Percentiles rank a stretch among this genome's conserved stretches.
These are phyloP conservation scores for Sphenodon punctatus DNA, from an alignment of 2,797 vertebrate species.

Conservation along the genomic window DNA sequence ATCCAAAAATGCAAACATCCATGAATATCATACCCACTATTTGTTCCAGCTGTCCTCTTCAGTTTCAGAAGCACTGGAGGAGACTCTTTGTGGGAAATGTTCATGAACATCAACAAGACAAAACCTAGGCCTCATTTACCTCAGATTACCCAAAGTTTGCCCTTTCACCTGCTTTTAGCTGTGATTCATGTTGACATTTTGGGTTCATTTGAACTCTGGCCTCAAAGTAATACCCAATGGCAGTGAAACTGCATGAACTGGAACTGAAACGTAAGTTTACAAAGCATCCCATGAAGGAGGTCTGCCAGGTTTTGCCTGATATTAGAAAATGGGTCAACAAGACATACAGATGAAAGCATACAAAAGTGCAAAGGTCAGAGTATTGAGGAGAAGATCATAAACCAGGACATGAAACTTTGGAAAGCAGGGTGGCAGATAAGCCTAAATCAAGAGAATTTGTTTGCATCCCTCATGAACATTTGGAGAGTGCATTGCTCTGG, in stretches of 20 bases:
- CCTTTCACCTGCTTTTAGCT: not conserved
- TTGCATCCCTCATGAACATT: not conserved
- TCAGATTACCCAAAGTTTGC: not conserved
- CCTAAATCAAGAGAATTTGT: conserved; percentile 5
- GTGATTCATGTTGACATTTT: not conserved
- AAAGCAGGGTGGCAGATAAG: conserved; percentile 7
- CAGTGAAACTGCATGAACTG: not conserved
- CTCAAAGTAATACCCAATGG: conserved; percentile 18
- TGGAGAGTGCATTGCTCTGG: conserved; percentile 22
- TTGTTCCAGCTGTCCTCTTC: too few species aligned
- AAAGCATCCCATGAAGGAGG: not conserved
- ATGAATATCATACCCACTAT: too few species aligned
- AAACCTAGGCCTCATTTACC: not conserved
- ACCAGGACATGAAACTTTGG: conserved; percentile 6
- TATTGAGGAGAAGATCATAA: not conserved
- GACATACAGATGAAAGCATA: not conserved
- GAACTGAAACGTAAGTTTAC: conserved; percentile 12
- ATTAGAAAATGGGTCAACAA: not conserved
- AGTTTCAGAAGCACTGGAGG: too few species aligned
- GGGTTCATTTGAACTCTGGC: not conserved
- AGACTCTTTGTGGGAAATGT: too few species aligned
- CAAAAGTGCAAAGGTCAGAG: conserved; percentile 29
- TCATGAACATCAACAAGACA: not conserved
- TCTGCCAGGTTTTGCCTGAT: not conserved
- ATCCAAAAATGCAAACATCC: too few species aligned